Base-by-base conservation (phyloP, 2,888 invertebrate genomes). In the Ceriagrion tenellum region DNA sequence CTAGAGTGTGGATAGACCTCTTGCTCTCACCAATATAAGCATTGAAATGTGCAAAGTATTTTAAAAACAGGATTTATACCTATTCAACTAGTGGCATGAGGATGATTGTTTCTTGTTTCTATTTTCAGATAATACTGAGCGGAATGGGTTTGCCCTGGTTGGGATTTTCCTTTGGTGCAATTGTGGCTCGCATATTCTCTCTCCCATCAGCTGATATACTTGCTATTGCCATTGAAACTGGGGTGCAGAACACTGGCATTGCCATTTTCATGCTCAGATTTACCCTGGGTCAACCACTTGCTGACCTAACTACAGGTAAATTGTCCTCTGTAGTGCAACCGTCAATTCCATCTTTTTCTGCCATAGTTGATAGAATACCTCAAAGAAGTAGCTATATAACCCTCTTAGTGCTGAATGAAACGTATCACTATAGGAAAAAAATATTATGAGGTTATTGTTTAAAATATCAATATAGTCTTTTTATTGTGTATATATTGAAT, bases 221-320 rank as follows among this genome's bases (percentile, higher is more conserved):
- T n/a, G 99, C 99, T 12, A 99, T 99, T 96, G 98, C 99, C 93
- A 98, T 99, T 95, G 99, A 99, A 97, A 98, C 99, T 10, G 99
- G 99, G 95, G 98, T 99, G 95, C 99, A 99, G 97, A 99, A 99
- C 97, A 99, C 99, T 0, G 99, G 99, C 89, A 98, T 99, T 96
- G 98, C 99, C 0, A 99, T 99, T 96, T 99, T 99, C 97, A 97
- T 99, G 96, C 97, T 99, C 95, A 97, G 98, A 95, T 98, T 99
- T 96, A 98, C 98, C 8, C 97, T 99, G 95, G 98, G 98, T 0
- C 98, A 99, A 96, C 99, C 99, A 0, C 98, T 98, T 96, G 98
- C 98, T 0, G 99, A 99, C 97, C 97, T 99, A 90, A 99, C 99
- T 8, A 99, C 99, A 90, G 98, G 98, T 98, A 97, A 96, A 96